phyloP scores from a whole-genome alignment of 37 sponge, comb jelly and placozoan genomes.

The Beroe ovata region DNA sequence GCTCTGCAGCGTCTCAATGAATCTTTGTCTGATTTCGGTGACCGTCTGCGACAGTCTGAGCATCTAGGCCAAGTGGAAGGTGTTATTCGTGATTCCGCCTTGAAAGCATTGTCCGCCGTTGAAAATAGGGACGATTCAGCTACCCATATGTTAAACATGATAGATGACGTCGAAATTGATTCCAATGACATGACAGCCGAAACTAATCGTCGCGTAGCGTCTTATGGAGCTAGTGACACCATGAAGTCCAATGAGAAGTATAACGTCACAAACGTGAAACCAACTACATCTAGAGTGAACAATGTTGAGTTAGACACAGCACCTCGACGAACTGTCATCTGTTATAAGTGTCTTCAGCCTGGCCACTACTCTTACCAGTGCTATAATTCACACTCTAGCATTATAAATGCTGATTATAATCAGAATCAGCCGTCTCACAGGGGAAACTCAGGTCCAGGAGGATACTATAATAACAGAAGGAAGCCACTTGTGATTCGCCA shows the following conservation, averaged over 20 bases:
- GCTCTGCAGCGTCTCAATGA: neutral
- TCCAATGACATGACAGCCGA: neutral
- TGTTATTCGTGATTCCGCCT: neutral
- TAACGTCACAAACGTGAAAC: neutral
- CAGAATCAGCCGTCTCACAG: too few species aligned
- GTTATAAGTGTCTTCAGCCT: conserved; percentile 8
- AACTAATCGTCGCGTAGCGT: neutral
- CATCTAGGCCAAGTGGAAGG: neutral
- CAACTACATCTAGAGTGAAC: neutral
- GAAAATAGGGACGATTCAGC: neutral
- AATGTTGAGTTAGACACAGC: neutral
- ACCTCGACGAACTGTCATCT: neutral
- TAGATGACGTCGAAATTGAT: neutral
- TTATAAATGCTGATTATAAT: neutral
- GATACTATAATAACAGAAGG: too few species aligned
- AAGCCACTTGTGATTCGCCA: neutral
- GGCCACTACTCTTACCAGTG: conserved; percentile 26
- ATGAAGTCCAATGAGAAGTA: neutral
- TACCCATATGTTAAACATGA: neutral
- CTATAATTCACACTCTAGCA: neutral
- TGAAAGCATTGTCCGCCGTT: conserved; percentile 18
- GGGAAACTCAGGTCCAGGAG: too few species aligned
- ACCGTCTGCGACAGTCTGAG: neutral
- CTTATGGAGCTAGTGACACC: neutral
- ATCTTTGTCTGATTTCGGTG: conserved; percentile 22